Evolutionary conservation across 2,113 vertebrate genomes (phyloP).

Genomic region (Chloropsis cyanopogon): DNA sequence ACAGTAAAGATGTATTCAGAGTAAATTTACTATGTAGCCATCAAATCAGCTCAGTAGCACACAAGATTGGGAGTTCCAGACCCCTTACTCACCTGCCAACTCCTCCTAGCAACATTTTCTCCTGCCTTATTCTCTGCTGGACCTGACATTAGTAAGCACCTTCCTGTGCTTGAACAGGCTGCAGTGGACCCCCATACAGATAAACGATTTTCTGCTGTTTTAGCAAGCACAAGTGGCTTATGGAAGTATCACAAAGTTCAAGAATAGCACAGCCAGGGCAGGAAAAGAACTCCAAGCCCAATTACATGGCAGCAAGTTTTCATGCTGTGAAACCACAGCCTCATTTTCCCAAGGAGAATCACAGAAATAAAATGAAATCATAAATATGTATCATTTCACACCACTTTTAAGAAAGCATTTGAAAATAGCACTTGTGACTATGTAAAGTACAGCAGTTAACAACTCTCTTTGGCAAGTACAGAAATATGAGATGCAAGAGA

Average conservation of each 20-base stretch:
- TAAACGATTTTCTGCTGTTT: not conserved
- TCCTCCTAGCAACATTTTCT: not conserved
- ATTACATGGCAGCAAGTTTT: not conserved
- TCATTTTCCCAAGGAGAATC: not conserved
- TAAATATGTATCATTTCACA: not conserved
- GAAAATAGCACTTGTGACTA: not conserved
- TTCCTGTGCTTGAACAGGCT: not conserved
- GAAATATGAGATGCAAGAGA: not conserved
- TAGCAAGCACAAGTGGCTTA: not conserved
- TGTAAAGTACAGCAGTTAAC: not conserved
- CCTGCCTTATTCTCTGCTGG: not conserved
- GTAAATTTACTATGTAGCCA: not conserved
- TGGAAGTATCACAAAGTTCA: not conserved
- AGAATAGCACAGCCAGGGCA: not conserved
- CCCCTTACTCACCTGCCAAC: not conserved
- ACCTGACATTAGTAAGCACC: not conserved
- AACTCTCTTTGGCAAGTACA: not conserved
- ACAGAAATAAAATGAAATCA: not conserved
- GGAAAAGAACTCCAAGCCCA: not conserved
- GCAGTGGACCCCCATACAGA: not conserved
- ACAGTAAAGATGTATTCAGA: not conserved
- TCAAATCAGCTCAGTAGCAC: not conserved
- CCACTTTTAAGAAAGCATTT: not conserved
- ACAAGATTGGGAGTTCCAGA: not conserved
- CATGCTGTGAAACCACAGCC: not conserved